Evolutionary conservation across 2,113 vertebrate genomes (phyloP), one percentile per base, ranked within the genome.

Genomic region (Campylomormyrus numenius): DNA sequence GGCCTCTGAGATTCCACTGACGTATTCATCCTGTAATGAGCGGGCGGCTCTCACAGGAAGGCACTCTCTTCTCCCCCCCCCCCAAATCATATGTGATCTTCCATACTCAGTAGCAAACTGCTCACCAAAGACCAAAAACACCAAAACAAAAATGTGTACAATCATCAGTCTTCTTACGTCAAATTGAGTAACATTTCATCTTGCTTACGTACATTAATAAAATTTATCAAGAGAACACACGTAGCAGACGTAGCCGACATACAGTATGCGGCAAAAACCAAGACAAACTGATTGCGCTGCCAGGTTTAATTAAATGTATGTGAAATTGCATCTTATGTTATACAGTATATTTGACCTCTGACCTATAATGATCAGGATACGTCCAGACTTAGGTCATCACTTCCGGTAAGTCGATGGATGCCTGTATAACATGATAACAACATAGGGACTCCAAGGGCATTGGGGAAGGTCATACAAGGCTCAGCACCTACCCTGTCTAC

Each of bases 401-500:
- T 10, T 27, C 58, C 2, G 24, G 62, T 27, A 66, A 66, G n/a
- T 66, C n/a, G n/a, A 66, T 13, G n/a, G n/a, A 66, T 27, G 27
- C 58, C 58, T 3, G 3, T 66, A 66, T 66, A 27, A 27, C 24
- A 27, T 27, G 15, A 39, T 35, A n/a, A 35, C n/a, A 87, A 48
- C 13, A 87, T 52, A 87, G 11, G 50, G 85, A 3, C 50, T 84
- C 50, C 50, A 50, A 52, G 5, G 4, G 11, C 7, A 52, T 24
- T 24, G 9, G 2, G 50, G 85, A 31, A 52, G 31, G 85, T 35
- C 49, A 27, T 35, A 15, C 50, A 7, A 17, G 50, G 21, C 9
- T 85, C 21, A 85, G 19, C 21, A 24, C 42, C 21, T 85, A 96
- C 95, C 93, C 90, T 93, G 0, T 94, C 89, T 24, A 89, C 88